A percentile compares a stretch with the other conserved stretches of the same genome.
phyloP scores from a whole-genome alignment of 2,797 vertebrate species.

The Taenioides sp. region DNA sequence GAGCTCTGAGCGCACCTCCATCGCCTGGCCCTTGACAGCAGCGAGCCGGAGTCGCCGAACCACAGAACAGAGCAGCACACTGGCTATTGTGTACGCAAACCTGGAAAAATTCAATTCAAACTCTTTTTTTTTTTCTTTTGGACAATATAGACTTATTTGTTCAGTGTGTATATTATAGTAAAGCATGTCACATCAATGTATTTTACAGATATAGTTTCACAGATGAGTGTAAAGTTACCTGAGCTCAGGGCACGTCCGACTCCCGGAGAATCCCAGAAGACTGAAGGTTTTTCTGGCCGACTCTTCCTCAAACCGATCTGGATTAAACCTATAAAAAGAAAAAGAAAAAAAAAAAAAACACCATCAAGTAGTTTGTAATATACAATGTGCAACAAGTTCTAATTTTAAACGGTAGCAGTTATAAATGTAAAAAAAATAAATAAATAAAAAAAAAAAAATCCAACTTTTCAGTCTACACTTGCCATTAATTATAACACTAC shows the following conservation, averaged over 20 bases:
- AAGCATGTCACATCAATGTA: neutral
- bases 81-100: conserved; percentile 89
- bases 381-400: too few relatives aligned
- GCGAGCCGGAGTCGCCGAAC: conserved; percentile 83
- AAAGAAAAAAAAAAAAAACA: conserved; percentile 3
- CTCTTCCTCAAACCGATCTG: conserved; percentile 90
- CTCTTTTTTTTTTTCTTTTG: neutral
- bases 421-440: too few relatives aligned
- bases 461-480: too few relatives aligned
- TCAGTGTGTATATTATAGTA: neutral
- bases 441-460: too few relatives aligned
- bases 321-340: conserved; percentile 92
- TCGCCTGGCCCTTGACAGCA: conserved; percentile 82
- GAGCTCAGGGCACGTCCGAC: conserved; percentile 90
- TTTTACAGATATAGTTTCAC: neutral
- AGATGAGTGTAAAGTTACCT: conserved; percentile 69
- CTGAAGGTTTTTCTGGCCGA: conserved; percentile 83
- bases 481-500: too few relatives aligned
- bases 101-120: conserved; percentile 58
- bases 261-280: conserved; percentile 91
- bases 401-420: too few relatives aligned
- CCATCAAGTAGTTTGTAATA: neutral
- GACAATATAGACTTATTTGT: neutral
- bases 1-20: conserved; percentile 89
- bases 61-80: conserved; percentile 85